Conservation (phyloP, 2,797 vertebrate genomes). For the Acipenser oxyrinchus region DNA sequence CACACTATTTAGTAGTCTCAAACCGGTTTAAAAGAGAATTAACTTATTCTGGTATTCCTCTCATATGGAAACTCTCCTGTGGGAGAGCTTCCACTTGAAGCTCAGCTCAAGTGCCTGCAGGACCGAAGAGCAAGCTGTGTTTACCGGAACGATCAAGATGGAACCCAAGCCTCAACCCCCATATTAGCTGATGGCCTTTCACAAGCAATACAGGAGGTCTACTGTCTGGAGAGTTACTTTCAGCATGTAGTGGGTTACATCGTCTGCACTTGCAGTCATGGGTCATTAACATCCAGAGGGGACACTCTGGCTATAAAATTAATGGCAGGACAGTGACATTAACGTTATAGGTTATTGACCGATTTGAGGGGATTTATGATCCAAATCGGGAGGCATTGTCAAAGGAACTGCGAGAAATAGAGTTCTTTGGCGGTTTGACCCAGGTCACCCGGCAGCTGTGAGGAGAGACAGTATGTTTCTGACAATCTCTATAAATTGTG, state of each 20-base stretch:
- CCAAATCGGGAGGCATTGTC: constrained; percentile 53
- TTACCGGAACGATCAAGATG: not conserved
- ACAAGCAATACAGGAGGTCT: not conserved
- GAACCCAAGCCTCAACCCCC: not conserved
- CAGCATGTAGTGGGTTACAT: constrained; percentile 32
- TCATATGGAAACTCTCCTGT: too few species aligned
- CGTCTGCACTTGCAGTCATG: constrained; percentile 37
- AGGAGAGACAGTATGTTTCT: constrained; percentile 27
- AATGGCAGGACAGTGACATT: constrained; percentile 53
- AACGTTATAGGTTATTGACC: constrained; percentile 68
- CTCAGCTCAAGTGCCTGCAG: too few species aligned
- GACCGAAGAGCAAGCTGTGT: too few species aligned
- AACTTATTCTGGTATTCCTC: too few species aligned
- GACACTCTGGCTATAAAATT: constrained; percentile 47
- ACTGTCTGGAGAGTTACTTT: constrained; percentile 19
- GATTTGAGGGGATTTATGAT: constrained; percentile 55
- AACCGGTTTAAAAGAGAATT: not conserved
- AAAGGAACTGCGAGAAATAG: constrained; percentile 47
- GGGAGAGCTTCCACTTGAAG: too few species aligned
- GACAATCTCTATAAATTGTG: constrained; percentile 41
- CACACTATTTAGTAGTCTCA: too few species aligned
- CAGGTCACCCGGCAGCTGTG: constrained; percentile 4
- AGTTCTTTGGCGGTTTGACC: constrained; percentile 33
- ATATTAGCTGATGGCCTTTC: not conserved
- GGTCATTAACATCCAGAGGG: constrained; percentile 46